Base-by-base conservation (phyloP, 2,888 invertebrate species). In the Lasioglossum vierecki region DNA sequence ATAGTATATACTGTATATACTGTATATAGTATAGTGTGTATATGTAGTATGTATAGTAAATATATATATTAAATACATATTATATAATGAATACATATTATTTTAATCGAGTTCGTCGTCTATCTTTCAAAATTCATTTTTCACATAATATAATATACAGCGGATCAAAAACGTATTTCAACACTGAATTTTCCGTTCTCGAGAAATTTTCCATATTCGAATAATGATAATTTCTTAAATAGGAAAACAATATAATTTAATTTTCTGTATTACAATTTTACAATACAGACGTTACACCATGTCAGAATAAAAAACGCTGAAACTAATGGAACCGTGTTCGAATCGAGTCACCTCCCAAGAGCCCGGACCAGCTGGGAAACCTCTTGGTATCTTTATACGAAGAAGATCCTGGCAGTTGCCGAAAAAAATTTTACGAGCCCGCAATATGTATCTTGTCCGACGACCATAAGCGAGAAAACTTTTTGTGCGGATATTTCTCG, bases 391-490 rank as follows among this genome's bases (percentile, higher is more conserved):
- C 30, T 66, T 35, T 66, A 44, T 30, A 41, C 39, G 53, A 18
- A 44, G 53, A 18, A 44, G 41, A 39, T 8, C 35, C 66, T 66
- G 18, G 22, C 66, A n/a, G 41, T 39, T 35, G 4, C n/a, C 39
- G 70, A 70, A 41, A 70, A 46, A 70, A 70, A 70, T n/a, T 41
- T 22, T 70, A 70, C 70, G 70, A 41, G 70, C 22, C 39, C 41
- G 70, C n/a, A 70, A 70, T 35, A 70, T 39, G 68, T 18, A 39
- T n/a, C 39, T n/a, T 70, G 70, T 39, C 41, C 11, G 11, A 35
- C 39, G 70, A 41, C 39, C 35, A 1, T 39, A 39, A 70, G 39
- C 39, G 22, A 70, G 39, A 41, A 53, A 71, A 73, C 9, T 76
- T 26, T 41, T 63, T 26, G 30, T 30, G 6, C 18, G 63, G 22